Percentiles rank a stretch among this genome's conserved stretches.
These are phyloP conservation scores for Tetramorium parvispinum DNA, from an alignment of 1,140 invertebrate genomes.

Conservation along the genomic window DNA sequence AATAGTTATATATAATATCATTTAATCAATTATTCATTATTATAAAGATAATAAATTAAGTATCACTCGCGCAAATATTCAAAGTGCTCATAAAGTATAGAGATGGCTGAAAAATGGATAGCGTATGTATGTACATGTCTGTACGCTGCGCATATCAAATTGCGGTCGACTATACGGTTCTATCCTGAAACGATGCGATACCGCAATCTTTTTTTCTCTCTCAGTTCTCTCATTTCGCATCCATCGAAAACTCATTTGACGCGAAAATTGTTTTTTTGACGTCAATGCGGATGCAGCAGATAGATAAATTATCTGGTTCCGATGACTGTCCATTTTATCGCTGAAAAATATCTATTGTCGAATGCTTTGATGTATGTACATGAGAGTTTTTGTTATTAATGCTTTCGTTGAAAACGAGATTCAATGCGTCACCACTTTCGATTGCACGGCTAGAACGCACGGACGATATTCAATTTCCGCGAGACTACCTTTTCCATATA, in stretches of 20 bases:
- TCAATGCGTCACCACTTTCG: constrained; percentile 26
- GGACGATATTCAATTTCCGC: constrained; percentile 11
- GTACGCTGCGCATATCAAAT: constrained; percentile 22
- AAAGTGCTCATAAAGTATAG: neutral
- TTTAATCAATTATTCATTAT: neutral
- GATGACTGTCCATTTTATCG: constrained; percentile 48
- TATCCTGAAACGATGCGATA: constrained; percentile 18
- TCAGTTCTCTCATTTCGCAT: constrained; percentile 17
- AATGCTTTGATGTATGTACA: constrained; percentile 14
- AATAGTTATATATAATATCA: neutral
- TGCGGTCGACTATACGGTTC: constrained; percentile 28
- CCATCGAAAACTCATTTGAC: constrained; percentile 60
- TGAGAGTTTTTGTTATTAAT: constrained; percentile 48
- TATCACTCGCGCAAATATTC: neutral
- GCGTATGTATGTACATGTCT: neutral
- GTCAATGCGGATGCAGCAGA: constrained; percentile 18
- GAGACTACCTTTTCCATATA: neutral
- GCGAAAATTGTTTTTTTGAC: constrained; percentile 59
- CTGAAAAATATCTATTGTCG: constrained; percentile 41
- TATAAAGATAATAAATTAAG: neutral
- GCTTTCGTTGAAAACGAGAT: constrained; percentile 44
- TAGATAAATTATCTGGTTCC: constrained; percentile 65
- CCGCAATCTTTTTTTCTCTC: constrained; percentile 26
- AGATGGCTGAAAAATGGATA: neutral
- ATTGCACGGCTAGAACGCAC: neutral